These are phyloP conservation scores for Drosophila auraria DNA, from an alignment of 1,140 invertebrate genomes.

Conservation along the genomic window DNA sequence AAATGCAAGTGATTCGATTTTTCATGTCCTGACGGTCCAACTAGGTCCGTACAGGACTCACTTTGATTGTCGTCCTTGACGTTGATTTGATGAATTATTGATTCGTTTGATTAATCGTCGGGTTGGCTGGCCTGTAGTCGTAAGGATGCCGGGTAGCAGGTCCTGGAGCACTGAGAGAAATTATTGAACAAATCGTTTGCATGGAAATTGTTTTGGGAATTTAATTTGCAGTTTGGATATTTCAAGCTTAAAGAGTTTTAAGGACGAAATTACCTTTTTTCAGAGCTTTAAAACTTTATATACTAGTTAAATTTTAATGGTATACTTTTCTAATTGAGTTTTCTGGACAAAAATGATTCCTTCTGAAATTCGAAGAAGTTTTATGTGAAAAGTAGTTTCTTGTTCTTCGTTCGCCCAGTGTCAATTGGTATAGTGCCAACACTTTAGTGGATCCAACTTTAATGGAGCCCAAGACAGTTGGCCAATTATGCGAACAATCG, in stretches of 20 bases:
- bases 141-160: not conserved
- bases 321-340: not conserved
- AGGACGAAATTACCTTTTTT: too few relatives aligned
- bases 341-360: too few relatives aligned
- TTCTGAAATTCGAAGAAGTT: rapidly evolving
- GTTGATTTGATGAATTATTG: constrained; percentile 80
- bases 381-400: not conserved
- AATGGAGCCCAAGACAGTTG: constrained; percentile 39
- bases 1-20: constrained; percentile 77
- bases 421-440: constrained; percentile 8
- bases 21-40: constrained; percentile 43
- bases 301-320: not conserved
- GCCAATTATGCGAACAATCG: constrained; percentile 58
- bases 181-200: not conserved
- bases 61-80: constrained; percentile 53
- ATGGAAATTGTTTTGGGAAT: not conserved
- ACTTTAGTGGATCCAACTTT: constrained; percentile 41
- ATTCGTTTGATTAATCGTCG: constrained; percentile 77
- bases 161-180: constrained; percentile 8
- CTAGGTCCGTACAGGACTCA: constrained; percentile 2
- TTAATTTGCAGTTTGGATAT: too few relatives aligned
- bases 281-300: not conserved
- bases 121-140: constrained; percentile 23
- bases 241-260: too few relatives aligned
- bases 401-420: not conserved